Evolutionary conservation across 2,797 vertebrate species (phyloP).

Genomic region (Sebastes paucispinis): DNA sequence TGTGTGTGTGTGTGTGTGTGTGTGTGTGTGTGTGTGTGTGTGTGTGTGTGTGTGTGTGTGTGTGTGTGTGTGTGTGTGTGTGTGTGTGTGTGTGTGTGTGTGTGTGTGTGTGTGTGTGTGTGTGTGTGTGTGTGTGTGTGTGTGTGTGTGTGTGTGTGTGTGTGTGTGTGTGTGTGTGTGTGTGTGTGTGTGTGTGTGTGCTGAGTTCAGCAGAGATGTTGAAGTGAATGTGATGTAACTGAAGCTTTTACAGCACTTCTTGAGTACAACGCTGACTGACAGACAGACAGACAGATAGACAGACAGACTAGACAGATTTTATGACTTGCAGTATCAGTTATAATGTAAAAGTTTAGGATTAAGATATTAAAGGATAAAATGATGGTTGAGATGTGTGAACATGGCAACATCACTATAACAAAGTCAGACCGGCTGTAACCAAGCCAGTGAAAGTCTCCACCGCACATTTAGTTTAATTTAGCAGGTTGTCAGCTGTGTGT

Average conservation of each 20-base stretch:
- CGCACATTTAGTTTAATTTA: too few species aligned
- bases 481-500: too few species aligned
- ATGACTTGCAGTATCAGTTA: not conserved
- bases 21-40: constrained; percentile 6
- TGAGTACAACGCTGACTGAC: not conserved
- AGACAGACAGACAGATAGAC: not conserved
- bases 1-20: constrained; percentile 7
- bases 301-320: too few species aligned
- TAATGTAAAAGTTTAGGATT: not conserved
- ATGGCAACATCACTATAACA: not conserved
- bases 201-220: constrained; percentile 58
- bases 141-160: constrained; percentile 3
- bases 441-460: not conserved
- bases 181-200: constrained; percentile 20
- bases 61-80: constrained; percentile 38
- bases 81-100: constrained; percentile 10
- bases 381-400: not conserved
- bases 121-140: not conserved
- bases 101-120: constrained; percentile 17
- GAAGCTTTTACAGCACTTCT: constrained; percentile 48
- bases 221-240: constrained; percentile 42
- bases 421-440: not conserved
- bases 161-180: constrained; percentile 21
- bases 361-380: not conserved
- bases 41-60: constrained; percentile 30